These are phyloP conservation scores for Vicugna pacos DNA, from an alignment of 2,113 vertebrate genomes.

Conservation along the genomic window DNA sequence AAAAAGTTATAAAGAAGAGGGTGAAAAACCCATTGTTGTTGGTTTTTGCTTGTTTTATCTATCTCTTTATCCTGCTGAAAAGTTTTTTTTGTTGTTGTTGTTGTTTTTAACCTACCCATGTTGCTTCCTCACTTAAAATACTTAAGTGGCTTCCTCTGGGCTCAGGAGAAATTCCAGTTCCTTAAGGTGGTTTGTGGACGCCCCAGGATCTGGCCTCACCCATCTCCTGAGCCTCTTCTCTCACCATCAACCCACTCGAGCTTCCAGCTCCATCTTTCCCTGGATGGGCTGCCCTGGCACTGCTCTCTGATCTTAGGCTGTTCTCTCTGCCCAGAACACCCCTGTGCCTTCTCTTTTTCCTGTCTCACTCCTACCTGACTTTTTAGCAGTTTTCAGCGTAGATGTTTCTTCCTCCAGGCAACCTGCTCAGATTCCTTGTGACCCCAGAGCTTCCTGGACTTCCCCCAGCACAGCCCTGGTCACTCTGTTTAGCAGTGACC, in stretches of 20 bases:
- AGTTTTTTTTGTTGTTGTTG: no score
- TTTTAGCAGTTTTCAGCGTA: background rate
- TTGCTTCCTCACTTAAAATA: background rate
- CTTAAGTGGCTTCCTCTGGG: background rate
- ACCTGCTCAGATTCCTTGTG: background rate
- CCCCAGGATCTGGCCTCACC: background rate
- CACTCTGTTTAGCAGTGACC: background rate
- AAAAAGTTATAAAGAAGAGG: background rate
- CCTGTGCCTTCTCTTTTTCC: background rate
- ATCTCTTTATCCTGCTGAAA: background rate
- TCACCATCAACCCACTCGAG: background rate
- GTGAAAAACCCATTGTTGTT: background rate
- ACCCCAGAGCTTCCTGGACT: background rate
- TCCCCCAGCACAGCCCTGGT: background rate
- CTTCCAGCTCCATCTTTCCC: background rate
- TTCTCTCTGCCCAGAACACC: background rate
- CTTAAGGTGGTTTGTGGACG: background rate
- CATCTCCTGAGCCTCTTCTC: background rate
- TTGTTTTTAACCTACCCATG: no score
- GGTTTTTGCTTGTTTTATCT: background rate
- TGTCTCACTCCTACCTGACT: background rate
- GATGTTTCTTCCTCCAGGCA: background rate
- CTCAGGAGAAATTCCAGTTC: background rate
- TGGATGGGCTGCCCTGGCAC: background rate
- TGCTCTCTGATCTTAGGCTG: background rate